These are phyloP conservation scores for Piaya cayana DNA, from an alignment of 2,113 vertebrate species.

Conservation along the genomic window DNA sequence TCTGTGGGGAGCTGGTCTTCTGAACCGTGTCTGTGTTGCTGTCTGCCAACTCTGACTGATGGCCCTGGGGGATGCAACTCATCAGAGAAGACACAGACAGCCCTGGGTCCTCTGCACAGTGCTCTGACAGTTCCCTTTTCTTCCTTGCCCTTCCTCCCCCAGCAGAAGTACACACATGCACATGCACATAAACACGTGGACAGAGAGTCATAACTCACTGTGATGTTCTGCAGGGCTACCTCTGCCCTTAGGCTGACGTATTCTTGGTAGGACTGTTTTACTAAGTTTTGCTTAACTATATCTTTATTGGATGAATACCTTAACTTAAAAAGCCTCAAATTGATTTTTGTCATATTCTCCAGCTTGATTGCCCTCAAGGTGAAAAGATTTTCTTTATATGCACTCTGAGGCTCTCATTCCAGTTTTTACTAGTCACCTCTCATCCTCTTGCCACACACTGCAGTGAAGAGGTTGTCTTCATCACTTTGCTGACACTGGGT, in stretches of 20 bases:
- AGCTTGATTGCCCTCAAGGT: neutral
- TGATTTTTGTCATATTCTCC: neutral
- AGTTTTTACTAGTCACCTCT: neutral
- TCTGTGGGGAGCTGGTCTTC: neutral
- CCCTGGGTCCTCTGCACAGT: fast-evolving
- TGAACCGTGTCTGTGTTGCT: neutral
- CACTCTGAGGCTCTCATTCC: neutral
- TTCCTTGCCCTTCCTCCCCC: neutral
- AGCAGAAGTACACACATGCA: too few relatives aligned
- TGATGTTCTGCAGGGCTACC: neutral
- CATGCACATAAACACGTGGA: too few relatives aligned
- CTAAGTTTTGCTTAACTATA: neutral
- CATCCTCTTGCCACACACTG: fast-evolving
- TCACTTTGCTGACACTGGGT: neutral
- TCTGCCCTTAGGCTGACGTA: neutral
- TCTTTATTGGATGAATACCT: neutral
- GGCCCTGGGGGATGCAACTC: too few relatives aligned
- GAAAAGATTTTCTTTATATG: neutral
- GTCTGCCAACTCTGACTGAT: neutral
- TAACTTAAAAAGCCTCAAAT: neutral
- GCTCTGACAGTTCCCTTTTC: neutral
- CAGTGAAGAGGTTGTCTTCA: neutral
- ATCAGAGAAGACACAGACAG: fast-evolving
- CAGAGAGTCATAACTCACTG: too few relatives aligned
- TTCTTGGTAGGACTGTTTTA: neutral